Base-by-base conservation (phyloP, 2,113 vertebrate genomes). In the Origma solitaria region DNA sequence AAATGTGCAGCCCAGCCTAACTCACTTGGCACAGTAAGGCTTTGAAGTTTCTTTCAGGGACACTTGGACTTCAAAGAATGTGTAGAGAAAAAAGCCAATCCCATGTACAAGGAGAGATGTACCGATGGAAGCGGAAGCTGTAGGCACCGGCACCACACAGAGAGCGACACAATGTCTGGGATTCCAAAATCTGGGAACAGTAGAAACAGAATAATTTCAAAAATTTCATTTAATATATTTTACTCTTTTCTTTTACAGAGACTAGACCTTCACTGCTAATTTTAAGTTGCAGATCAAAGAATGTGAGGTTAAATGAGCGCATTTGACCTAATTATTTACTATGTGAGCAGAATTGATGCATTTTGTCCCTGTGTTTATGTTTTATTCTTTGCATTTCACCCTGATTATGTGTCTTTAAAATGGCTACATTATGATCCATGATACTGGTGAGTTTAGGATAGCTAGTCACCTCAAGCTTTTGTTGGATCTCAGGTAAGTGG, bases 91-190 rank as follows among this genome's bases (percentile, higher is more conserved):
- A 89, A 73, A 82, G 13, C 9, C 28, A 78, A 5, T 3, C 13
- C 28, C 37, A 14, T 2, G 3, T 22, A 37, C 16, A 51, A 42
- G 22, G 47, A 44, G 38, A 62, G 42, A 54, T 17, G 9, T 37
- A 19, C 24, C 1, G 0, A 18, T 7, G 53, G 35, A 61, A 87
- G 21, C 30, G 28, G 19, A 80, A 73, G 7, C 1, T 77, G 42
- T 13, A 73, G 47, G 49, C 35, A 42, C 20, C 0, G 3, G 51
- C 31, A 45, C 16, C 19, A 62, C 16, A 13, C 1, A 2, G 37
- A 79, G 18, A 38, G 18, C 17, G 19, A 69, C 1, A 2, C 25
- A 17, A 4, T 15, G 4, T 27, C 49, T 65, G 15, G 62, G n/a
- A 72, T 13, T 38, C 12, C 21, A 35, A 18, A 70, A 53, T 27